Evolutionary conservation across 2,888 invertebrate genomes (phyloP).

Genomic region (Blastobasis lacticolella): DNA sequence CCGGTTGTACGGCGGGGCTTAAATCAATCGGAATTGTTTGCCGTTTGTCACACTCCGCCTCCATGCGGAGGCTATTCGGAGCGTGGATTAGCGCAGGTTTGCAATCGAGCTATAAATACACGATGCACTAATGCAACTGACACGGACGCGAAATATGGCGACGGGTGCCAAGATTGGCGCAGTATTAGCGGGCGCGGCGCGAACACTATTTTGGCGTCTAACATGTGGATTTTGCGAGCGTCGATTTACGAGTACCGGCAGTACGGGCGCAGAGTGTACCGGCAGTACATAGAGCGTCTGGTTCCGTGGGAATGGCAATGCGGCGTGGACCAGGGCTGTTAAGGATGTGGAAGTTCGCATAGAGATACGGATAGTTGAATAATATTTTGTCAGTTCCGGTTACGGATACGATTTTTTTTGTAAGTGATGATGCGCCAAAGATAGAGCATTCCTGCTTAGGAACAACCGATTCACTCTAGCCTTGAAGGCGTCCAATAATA

Average conservation of each 20-base stretch:
- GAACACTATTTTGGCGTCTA: slow-evolving; percentile 1
- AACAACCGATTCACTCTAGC: too few relatives aligned
- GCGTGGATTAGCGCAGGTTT: slow-evolving; percentile 29
- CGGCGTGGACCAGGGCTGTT: too few relatives aligned
- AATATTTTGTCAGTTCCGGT: too few relatives aligned
- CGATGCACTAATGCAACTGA: slow-evolving; percentile 33
- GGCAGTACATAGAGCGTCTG: too few relatives aligned
- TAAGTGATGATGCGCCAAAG: too few relatives aligned
- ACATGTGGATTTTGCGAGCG: slow-evolving; percentile 17
- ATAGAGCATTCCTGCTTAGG: too few relatives aligned
- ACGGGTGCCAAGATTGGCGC: slow-evolving; percentile 13
- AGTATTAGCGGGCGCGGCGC: not conserved
- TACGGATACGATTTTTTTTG: too few relatives aligned
- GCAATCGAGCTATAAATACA: slow-evolving; percentile 44
- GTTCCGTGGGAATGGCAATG: too few relatives aligned
- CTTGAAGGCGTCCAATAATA: too few relatives aligned
- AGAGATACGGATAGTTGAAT: too few relatives aligned
- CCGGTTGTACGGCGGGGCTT: not conserved
- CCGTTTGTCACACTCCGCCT: slow-evolving; percentile 3
- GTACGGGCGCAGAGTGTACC: slow-evolving; percentile 10
- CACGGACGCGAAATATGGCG: slow-evolving; percentile 26
- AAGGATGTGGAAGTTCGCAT: too few relatives aligned
- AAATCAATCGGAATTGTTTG: slow-evolving; percentile 9
- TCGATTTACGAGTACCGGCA: slow-evolving; percentile 25
- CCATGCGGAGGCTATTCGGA: slow-evolving; percentile 17